These are phyloP conservation scores for Crotalus viridis DNA, from an alignment of 2,113 vertebrate genomes.

Conservation along the genomic window DNA sequence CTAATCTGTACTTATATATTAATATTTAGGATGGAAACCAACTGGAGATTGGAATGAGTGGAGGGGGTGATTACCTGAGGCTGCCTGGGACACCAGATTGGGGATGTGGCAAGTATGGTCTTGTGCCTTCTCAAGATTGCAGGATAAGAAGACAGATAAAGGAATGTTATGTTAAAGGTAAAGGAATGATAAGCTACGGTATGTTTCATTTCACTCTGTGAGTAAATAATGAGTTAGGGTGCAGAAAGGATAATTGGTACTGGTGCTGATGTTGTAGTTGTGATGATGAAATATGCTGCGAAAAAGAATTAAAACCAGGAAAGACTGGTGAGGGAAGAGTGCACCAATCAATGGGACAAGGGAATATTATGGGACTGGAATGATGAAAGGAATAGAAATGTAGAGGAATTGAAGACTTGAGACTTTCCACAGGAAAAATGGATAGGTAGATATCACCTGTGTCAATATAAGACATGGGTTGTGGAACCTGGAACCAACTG, in stretches of 20 bases:
- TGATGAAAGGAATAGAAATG: not conserved
- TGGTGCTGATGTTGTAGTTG: not conserved
- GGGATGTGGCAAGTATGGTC: not conserved
- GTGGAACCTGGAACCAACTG: not conserved
- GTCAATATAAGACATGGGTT: not conserved
- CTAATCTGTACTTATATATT: not conserved
- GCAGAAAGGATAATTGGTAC: not conserved
- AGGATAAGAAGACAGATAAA: not conserved
- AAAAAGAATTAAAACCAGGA: not conserved
- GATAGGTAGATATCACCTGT: not conserved
- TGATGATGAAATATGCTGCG: not conserved
- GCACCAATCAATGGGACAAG: not conserved
- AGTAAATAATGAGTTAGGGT: not conserved
- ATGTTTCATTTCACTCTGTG: not conserved
- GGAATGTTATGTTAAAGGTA: not conserved
- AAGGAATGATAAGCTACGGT: not conserved
- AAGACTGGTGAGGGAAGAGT: not conserved
- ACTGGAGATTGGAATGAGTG: too few relatives aligned
- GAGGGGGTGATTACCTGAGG: not conserved
- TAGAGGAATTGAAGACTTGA: not conserved
- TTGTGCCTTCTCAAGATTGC: not conserved
- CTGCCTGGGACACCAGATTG: not conserved
- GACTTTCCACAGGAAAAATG: not conserved
- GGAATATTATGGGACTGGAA: not conserved
- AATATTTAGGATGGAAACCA: not conserved